A percentile compares a stretch with the other conserved stretches of the same genome.
phyloP scores from a whole-genome alignment of 2,797 vertebrate species.

The Macroramphosus scolopax region DNA sequence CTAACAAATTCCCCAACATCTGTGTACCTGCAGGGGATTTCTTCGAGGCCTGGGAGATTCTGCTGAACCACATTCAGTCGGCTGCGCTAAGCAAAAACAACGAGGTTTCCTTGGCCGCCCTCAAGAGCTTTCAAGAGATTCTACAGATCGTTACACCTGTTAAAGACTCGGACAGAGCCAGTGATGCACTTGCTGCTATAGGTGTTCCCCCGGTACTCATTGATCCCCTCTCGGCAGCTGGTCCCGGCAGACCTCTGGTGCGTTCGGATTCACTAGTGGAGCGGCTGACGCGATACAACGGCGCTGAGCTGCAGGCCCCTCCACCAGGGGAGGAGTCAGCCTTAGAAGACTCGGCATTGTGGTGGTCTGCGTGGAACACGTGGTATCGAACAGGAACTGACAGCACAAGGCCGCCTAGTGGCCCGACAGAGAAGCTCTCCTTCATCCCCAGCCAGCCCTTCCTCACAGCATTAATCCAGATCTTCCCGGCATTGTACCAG shows the following conservation, averaged over 20 bases:
- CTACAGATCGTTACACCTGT: constrained; percentile 93
- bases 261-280: constrained; percentile 94
- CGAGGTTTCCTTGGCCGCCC: constrained; percentile 96
- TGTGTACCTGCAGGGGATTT: constrained; percentile 85
- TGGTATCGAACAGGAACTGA: constrained; percentile 97
- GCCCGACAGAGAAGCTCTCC: constrained; percentile 82
- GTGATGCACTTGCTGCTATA: constrained; percentile 87
- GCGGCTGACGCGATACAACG: constrained; percentile 84
- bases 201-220: constrained; percentile 89
- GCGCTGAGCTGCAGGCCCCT: constrained; percentile 76
- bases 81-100: constrained; percentile 98
- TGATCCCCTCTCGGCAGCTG: constrained; percentile 84
- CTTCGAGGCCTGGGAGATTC: constrained; percentile 96
- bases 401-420: constrained; percentile 88
- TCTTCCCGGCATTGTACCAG: constrained; percentile 97
- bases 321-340: constrained; percentile 83
- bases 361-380: constrained; percentile 99
- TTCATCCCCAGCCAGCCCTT: constrained; percentile 99
- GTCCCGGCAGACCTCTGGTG: constrained; percentile 86
- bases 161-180: constrained; percentile 87
- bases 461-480: constrained; percentile 96
- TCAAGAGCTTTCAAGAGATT: constrained; percentile 99
- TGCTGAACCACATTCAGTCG: constrained; percentile 97
- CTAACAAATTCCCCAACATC: not conserved
- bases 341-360: constrained; percentile 90